phyloP scores from a whole-genome alignment of 1,140 invertebrate species.

The Achroia grisella region DNA sequence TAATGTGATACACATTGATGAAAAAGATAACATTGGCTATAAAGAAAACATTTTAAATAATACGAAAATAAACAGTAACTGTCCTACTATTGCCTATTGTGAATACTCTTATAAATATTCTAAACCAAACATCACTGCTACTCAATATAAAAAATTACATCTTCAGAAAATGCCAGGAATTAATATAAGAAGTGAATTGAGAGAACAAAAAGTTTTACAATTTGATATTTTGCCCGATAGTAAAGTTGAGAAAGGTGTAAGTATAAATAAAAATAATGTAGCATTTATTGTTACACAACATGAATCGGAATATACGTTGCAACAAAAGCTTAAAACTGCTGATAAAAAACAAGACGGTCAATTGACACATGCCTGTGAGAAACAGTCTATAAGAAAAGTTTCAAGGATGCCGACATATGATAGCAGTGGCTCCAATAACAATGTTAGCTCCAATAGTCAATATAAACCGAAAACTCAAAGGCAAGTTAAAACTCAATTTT shows the following conservation, averaged over 20 bases:
- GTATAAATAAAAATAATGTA: conserved; percentile 35
- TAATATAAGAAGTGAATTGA: conserved; percentile 67
- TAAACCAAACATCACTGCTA: conserved; percentile 25
- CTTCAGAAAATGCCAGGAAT: conserved; percentile 64
- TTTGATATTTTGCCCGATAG: conserved; percentile 58
- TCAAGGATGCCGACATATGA: conserved; percentile 48
- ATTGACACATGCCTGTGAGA: conserved; percentile 3
- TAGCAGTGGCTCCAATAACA: conserved; percentile 46
- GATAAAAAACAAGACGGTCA: conserved; percentile 7
- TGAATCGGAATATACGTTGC: conserved; percentile 6
- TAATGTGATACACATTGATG: conserved; percentile 41
- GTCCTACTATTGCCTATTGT: conserved; percentile 33
- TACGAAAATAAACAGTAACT: conserved; percentile 17
- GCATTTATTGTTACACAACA: conserved; percentile 47
- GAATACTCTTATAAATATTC: conserved; percentile 43
- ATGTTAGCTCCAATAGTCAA: conserved; percentile 25
- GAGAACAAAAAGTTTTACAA: conserved; percentile 59
- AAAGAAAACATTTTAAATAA: conserved; percentile 26
- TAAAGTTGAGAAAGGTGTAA: conserved; percentile 8
- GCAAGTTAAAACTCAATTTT: conserved; percentile 9
- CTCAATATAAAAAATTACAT: conserved; percentile 27
- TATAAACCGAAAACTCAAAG: conserved; percentile 9
- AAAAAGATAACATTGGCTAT: conserved; percentile 15
- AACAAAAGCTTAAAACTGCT: neutral
- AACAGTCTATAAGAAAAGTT: conserved; percentile 36